Percentiles rank a stretch among this genome's conserved stretches.
Conservation (phyloP, 2,113 vertebrate genomes). For the Poeciliopsis occidentalis region DNA sequence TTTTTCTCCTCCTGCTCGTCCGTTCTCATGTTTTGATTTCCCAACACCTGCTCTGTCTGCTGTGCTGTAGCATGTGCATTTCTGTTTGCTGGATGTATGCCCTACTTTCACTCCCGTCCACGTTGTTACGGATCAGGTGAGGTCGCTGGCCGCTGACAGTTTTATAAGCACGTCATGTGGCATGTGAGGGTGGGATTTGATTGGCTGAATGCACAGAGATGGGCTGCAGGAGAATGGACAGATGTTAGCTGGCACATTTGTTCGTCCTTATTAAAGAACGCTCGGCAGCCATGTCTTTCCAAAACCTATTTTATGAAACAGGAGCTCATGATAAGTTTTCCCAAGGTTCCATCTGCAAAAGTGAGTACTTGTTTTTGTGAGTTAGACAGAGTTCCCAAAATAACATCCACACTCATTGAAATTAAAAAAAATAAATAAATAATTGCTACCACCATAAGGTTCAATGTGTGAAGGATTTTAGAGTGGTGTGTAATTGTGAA, state of each 20-base stretch:
- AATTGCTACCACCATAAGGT: neutral
- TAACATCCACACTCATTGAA: too few relatives aligned
- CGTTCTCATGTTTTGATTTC: slow-evolving; percentile 1
- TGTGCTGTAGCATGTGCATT: slow-evolving; percentile 11
- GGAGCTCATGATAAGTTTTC: neutral
- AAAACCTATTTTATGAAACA: neutral
- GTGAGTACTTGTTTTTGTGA: neutral
- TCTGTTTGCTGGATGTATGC: slow-evolving; percentile 56
- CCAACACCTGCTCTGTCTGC: slow-evolving; percentile 43
- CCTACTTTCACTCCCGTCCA: slow-evolving; percentile 63
- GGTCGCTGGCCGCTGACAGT: slow-evolving; percentile 50
- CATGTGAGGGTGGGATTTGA: slow-evolving; percentile 29
- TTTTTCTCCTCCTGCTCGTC: slow-evolving; percentile 1
- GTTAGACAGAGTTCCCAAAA: neutral
- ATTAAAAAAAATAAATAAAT: neutral
- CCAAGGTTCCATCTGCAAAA: neutral
- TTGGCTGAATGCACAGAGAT: slow-evolving; percentile 42
- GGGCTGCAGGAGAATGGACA: slow-evolving; percentile 52
- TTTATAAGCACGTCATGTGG: slow-evolving; percentile 63
- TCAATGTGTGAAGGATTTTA: neutral
- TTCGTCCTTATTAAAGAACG: slow-evolving; percentile 14
- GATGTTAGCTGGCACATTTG: slow-evolving; percentile 59
- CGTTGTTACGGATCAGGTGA: slow-evolving; percentile 66
- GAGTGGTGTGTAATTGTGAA: neutral
- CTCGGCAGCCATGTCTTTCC: neutral